phyloP scores from a whole-genome alignment of 2,888 invertebrate genomes.

The Phanerotoma sp. region DNA sequence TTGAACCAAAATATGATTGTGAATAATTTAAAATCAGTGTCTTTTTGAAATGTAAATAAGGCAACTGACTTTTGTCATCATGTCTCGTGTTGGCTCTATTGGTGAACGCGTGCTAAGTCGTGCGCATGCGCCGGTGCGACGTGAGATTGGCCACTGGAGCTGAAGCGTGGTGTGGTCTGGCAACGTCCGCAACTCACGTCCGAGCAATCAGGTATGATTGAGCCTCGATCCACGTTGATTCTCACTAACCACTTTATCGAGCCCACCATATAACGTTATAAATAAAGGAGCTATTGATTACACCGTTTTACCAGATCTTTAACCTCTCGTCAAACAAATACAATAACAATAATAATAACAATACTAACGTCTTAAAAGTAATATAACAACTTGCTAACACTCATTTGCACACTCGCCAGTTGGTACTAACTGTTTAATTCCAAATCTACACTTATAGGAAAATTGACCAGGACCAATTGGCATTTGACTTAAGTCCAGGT shows the following conservation, averaged over 20 bases:
- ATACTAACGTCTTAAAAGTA: too few relatives aligned
- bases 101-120: background rate
- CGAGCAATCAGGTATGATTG: slow-evolving; percentile 51
- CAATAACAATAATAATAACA: too few relatives aligned
- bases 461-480: too few relatives aligned
- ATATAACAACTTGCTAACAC: too few relatives aligned
- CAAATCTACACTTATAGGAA: too few relatives aligned
- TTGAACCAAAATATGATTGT: too few relatives aligned
- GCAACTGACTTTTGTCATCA: too few relatives aligned
- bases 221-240: slow-evolving; percentile 49
- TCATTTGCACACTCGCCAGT: too few relatives aligned
- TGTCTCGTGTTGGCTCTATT: background rate
- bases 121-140: slow-evolving; percentile 5
- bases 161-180: slow-evolving; percentile 17
- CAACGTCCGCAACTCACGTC: slow-evolving; percentile 49
- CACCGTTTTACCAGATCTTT: slow-evolving; percentile 31
- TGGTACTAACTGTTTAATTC: too few relatives aligned
- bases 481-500: too few relatives aligned
- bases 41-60: too few relatives aligned
- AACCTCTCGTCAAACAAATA: slow-evolving; percentile 17
- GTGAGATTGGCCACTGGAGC: slow-evolving; percentile 13
- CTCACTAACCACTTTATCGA: slow-evolving; percentile 56
- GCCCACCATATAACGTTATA: slow-evolving; percentile 38
- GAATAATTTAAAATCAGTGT: too few relatives aligned
- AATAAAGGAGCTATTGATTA: slow-evolving; percentile 54